These are phyloP conservation scores for Aphelinus certus DNA, from an alignment of 1,140 invertebrate species.

Conservation along the genomic window DNA sequence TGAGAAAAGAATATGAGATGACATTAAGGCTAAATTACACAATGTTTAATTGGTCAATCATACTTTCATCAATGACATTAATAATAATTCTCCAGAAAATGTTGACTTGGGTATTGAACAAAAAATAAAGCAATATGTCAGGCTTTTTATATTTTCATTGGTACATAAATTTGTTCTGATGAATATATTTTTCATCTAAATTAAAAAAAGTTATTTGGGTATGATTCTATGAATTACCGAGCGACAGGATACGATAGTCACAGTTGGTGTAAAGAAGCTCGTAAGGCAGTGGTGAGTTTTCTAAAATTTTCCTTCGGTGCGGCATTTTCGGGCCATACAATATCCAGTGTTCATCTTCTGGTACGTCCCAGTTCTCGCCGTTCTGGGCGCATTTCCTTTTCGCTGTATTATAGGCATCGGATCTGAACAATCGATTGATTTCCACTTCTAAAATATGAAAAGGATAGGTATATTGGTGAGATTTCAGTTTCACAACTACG, in stretches of 20 bases:
- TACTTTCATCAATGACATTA: no score
- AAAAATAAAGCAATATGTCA: no score
- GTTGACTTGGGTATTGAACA: no score
- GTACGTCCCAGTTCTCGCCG: conserved; percentile 42
- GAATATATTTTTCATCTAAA: no score
- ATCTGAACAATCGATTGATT: conserved; percentile 70
- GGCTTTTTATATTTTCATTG: no score
- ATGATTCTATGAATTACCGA: conserved; percentile 45
- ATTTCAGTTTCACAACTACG: no score
- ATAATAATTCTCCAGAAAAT: no score
- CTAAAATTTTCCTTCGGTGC: conserved; percentile 49
- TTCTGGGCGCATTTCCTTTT: conserved; percentile 43
- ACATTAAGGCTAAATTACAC: no score
- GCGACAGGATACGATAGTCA: conserved; percentile 51
- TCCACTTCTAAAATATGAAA: conserved; percentile 65
- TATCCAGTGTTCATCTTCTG: conserved; percentile 51
- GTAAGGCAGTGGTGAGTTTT: conserved; percentile 51
- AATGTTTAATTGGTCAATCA: no score
- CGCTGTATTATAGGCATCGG: conserved; percentile 67
- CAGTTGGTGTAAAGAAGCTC: conserved; percentile 50
- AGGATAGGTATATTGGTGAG: no score
- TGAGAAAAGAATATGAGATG: not conserved
- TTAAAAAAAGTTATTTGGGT: no score
- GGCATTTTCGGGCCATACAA: conserved; percentile 51
- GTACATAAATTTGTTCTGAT: no score